A percentile compares a stretch with the other conserved stretches of the same genome.
Evolutionary conservation across 1,140 invertebrate genomes (phyloP).

Genomic region (Laupala kohalensis): DNA sequence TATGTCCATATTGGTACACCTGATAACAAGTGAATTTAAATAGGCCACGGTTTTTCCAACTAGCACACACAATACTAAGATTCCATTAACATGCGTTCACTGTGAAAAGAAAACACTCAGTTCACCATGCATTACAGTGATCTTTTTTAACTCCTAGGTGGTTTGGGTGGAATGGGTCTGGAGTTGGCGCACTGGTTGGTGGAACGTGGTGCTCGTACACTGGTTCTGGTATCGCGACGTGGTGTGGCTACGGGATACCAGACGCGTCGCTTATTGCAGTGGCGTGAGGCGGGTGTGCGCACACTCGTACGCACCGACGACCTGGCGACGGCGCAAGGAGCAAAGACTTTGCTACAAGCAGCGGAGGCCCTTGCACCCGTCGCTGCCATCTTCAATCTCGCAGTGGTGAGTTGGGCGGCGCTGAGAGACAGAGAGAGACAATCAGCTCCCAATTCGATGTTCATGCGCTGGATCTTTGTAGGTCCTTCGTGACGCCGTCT

Average conservation of each 20-base stretch:
- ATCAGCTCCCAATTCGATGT: too few species aligned
- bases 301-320: conserved; percentile 37
- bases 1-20: too few species aligned
- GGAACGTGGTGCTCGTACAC: conserved; percentile 56
- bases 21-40: too few species aligned
- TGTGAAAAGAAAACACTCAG: too few species aligned
- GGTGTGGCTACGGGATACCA: conserved; percentile 74
- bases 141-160: conserved; percentile 52
- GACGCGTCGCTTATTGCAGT: conserved; percentile 23
- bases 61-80: too few species aligned
- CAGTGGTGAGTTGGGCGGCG: conserved; percentile 47
- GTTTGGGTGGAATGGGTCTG: conserved; percentile 82
- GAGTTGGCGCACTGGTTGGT: conserved; percentile 80
- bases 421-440: too few species aligned
- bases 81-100: too few species aligned
- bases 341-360: conserved; percentile 39
- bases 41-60: too few species aligned
- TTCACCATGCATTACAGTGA: too few species aligned
- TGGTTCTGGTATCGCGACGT: conserved; percentile 66
- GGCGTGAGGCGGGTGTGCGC: conserved; percentile 53
- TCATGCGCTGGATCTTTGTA: conserved; percentile 20
- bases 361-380: conserved; percentile 44
- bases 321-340: conserved; percentile 31
- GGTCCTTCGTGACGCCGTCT: conserved; percentile 44
- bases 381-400: conserved; percentile 69